Conservation (phyloP, 2,797 vertebrate species). For the Macrochelys suwanniensis region DNA sequence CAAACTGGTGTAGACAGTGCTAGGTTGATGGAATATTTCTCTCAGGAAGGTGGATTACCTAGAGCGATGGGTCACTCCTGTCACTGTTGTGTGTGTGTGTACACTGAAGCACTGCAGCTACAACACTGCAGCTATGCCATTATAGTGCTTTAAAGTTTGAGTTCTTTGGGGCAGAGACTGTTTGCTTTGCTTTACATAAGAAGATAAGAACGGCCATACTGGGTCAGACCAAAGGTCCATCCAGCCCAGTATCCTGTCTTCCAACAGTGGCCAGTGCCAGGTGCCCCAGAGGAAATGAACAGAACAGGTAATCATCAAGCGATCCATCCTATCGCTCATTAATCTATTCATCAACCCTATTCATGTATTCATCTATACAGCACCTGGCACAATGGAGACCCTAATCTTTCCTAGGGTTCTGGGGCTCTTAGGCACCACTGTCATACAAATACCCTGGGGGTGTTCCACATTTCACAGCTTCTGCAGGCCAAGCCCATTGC, state of each 20-base stretch:
- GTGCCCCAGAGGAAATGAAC: no score
- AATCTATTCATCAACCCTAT: no score
- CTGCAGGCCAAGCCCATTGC: background rate
- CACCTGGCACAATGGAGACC: background rate
- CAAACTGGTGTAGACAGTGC: background rate
- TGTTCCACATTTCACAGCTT: background rate
- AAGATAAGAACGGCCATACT: no score
- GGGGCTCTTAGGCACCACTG: no score
- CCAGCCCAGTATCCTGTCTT: no score
- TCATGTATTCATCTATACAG: background rate
- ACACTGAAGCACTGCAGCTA: no score
- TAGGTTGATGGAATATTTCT: background rate
- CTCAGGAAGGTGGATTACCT: background rate
- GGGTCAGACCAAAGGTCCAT: no score
- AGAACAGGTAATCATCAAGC: no score
- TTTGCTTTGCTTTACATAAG: background rate
- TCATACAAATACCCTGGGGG: background rate
- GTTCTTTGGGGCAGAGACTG: background rate
- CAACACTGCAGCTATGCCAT: no score
- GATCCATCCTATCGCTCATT: no score
- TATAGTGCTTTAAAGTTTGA: background rate
- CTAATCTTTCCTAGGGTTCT: background rate
- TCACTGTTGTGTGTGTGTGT: no score
- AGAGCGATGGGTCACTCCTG: background rate
- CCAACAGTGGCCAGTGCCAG: no score